Evolutionary conservation across 2,888 invertebrate species (phyloP).

Genomic region (Amphipoea oculea): DNA sequence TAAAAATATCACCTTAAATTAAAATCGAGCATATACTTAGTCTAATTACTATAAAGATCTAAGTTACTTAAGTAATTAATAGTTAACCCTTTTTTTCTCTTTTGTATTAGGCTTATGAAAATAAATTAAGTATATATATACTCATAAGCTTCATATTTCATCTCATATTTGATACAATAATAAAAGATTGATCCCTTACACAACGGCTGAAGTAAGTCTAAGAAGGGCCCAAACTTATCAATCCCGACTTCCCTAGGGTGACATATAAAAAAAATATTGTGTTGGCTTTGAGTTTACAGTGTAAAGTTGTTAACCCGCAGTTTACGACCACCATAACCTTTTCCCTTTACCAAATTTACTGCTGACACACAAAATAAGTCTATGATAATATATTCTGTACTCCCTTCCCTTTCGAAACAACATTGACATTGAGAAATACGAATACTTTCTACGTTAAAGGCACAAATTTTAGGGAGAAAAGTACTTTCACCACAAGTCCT

Average conservation of each 20-base stretch:
- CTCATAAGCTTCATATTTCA: background rate
- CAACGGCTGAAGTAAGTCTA: slow-evolving; percentile 11
- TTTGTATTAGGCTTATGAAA: background rate
- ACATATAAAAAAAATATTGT: slow-evolving; percentile 55
- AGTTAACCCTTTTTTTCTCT: background rate
- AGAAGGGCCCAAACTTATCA: slow-evolving; percentile 43
- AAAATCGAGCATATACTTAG: background rate
- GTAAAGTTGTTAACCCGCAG: slow-evolving; percentile 61
- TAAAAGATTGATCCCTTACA: slow-evolving; percentile 17
- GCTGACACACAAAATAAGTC: slow-evolving; percentile 52
- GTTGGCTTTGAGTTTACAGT: slow-evolving; percentile 58
- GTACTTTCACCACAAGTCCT: slow-evolving; percentile 39
- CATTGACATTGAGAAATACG: slow-evolving; percentile 20
- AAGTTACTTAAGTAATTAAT: background rate
- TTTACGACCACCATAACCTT: slow-evolving; percentile 63
- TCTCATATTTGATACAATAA: slow-evolving; percentile 27
- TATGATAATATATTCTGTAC: slow-evolving; percentile 27
- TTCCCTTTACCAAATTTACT: slow-evolving; percentile 53
- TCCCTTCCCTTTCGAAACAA: slow-evolving; percentile 15
- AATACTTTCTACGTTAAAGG: slow-evolving; percentile 36
- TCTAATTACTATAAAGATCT: background rate
- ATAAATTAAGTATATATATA: background rate
- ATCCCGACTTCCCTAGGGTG: slow-evolving; percentile 12
- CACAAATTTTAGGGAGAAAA: slow-evolving; percentile 31
- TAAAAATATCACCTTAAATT: too few relatives aligned